Evolutionary conservation across 2,797 vertebrate genomes (phyloP).

Genomic region (Argya squamiceps): DNA sequence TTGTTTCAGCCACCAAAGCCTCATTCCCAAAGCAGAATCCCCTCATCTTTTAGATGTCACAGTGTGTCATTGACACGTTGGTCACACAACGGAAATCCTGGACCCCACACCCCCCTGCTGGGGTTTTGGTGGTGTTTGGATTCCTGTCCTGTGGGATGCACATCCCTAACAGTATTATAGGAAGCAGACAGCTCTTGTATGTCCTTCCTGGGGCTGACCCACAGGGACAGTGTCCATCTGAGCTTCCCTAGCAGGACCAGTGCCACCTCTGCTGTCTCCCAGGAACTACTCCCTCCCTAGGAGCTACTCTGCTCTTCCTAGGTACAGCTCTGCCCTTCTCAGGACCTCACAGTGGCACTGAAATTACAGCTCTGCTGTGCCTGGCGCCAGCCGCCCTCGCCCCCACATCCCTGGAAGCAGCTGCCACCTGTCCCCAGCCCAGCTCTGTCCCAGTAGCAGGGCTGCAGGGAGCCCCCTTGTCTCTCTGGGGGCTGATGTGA

Average conservation of each 20-base stretch:
- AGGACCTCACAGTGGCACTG: not conserved
- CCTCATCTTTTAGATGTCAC: not conserved
- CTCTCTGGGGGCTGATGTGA: not conserved
- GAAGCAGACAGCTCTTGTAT: not conserved
- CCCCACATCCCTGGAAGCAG: not conserved
- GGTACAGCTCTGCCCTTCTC: not conserved
- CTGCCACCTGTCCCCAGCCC: not conserved
- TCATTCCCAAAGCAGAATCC: not conserved
- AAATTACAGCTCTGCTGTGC: not conserved
- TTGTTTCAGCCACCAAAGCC: not conserved
- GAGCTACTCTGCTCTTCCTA: not conserved
- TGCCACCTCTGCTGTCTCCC: accelerated
- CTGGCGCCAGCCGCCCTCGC: accelerated
- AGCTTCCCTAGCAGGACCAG: too few relatives aligned
- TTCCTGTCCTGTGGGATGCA: slow-evolving; percentile 23
- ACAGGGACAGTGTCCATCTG: not conserved
- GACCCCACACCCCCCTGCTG: slow-evolving; percentile 78
- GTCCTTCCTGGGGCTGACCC: not conserved
- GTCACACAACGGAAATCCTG: slow-evolving; percentile 56
- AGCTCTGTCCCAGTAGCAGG: accelerated
- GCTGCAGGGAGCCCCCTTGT: not conserved
- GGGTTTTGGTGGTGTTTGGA: slow-evolving; percentile 58
- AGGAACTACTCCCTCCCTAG: not conserved
- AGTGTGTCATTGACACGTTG: slow-evolving; percentile 26
- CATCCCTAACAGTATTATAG: not conserved